phyloP scores from a whole-genome alignment of 2,888 invertebrate genomes.

The Hydraecia micacea region DNA sequence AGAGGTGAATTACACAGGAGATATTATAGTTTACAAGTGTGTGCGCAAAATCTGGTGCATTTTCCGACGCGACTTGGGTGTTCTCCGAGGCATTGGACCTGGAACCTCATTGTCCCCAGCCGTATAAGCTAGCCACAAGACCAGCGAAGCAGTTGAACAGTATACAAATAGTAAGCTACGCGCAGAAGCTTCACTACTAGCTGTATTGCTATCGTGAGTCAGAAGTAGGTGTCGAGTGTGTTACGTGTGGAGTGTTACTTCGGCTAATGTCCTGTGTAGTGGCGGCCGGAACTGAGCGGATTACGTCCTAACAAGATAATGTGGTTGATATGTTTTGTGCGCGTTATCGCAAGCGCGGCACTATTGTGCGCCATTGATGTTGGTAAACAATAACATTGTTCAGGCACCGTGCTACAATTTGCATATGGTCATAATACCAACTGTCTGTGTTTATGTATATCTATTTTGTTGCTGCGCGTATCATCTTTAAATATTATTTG shows the following conservation, averaged over 20 bases:
- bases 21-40: neutral
- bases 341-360: neutral
- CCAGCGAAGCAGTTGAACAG: neutral
- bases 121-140: neutral
- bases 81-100: neutral
- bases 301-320: slow-evolving; percentile 53
- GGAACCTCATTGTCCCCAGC: neutral
- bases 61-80: slow-evolving; percentile 5
- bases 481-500: neutral
- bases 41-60: neutral
- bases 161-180: neutral
- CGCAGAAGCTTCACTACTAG: slow-evolving; percentile 7
- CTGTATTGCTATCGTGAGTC: neutral
- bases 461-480: neutral
- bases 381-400: slow-evolving; percentile 43
- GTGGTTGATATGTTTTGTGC: slow-evolving; percentile 8
- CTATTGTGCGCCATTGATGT: slow-evolving; percentile 16
- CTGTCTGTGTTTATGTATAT: slow-evolving; percentile 3
- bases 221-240: neutral
- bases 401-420: neutral
- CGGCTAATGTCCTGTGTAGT: neutral
- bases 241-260: slow-evolving; percentile 1
- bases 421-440: slow-evolving; percentile 2
- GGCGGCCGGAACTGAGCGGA: slow-evolving; percentile 34
- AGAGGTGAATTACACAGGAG: neutral